phyloP scores from a whole-genome alignment of 30 jellyfish, hydroid and myxozoan species.

The Sanderia malayensis region DNA sequence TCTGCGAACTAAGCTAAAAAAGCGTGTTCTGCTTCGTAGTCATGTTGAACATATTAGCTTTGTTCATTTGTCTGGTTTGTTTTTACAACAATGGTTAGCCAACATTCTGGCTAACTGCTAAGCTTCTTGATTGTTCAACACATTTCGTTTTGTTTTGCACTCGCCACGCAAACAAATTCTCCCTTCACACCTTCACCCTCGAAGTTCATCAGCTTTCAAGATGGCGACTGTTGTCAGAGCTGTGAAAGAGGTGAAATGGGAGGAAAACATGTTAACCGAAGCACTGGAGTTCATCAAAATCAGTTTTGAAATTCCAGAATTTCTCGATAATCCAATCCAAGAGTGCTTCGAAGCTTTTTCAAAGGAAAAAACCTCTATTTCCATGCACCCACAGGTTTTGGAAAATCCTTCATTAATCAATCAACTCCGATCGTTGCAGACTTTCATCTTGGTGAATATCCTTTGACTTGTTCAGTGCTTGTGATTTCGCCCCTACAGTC shows the following conservation, averaged over 20 bases:
- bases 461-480: background rate
- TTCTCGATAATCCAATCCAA: background rate
- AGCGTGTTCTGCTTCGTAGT: background rate
- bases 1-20: constrained; percentile 1
- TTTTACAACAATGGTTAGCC: constrained; percentile 2
- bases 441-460: constrained; percentile 1
- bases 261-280: background rate
- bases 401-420: background rate
- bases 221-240: constrained; percentile 4
- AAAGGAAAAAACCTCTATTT: background rate
- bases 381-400: background rate
- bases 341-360: background rate
- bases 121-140: background rate
- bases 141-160: background rate
- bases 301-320: background rate
- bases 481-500: constrained; percentile 4
- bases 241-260: background rate
- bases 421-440: constrained; percentile 1
- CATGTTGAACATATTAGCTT: background rate
- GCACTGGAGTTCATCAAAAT: constrained; percentile 3
- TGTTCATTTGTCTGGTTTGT: background rate
- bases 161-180: background rate
- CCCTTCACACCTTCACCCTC: constrained; percentile 8
- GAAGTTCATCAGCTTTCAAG: constrained; percentile 3
- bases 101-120: constrained; percentile 1